Conservation (phyloP, 2,113 vertebrate species). For the Ibidorhyncha struthersii region DNA sequence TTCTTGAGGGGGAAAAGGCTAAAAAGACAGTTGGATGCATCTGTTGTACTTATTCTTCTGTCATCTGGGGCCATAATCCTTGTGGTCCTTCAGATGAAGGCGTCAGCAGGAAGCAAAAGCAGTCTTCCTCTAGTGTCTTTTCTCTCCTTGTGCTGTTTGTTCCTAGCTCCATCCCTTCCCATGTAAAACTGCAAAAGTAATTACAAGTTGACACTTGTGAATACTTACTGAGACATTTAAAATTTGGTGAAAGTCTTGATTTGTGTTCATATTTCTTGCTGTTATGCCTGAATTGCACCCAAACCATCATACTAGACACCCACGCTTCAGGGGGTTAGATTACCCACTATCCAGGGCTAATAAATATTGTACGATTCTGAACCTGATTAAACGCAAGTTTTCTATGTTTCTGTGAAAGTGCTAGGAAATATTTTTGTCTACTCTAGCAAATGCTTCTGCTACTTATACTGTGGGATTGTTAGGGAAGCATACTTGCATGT, state of each 20-base stretch:
- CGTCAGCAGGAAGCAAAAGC: not conserved
- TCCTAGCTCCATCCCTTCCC: not conserved
- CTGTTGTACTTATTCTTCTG: not conserved
- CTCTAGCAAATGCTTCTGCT: not conserved
- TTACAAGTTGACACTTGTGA: not conserved
- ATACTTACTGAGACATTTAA: not conserved
- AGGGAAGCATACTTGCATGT: not conserved
- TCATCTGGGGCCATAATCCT: fast-evolving
- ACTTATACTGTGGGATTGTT: not conserved
- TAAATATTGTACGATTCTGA: not conserved
- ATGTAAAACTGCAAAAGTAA: not conserved
- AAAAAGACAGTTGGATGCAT: not conserved
- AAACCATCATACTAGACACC: not conserved
- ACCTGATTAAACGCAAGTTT: not conserved
- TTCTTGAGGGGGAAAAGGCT: not conserved
- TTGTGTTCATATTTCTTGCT: not conserved
- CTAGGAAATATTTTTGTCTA: not conserved
- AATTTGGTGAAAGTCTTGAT: not conserved
- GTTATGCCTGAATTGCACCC: not conserved
- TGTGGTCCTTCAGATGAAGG: not conserved
- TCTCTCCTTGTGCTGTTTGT: not conserved
- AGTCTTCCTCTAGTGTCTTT: not conserved
- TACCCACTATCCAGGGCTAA: not conserved
- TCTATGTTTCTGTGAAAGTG: not conserved
- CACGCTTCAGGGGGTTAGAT: not conserved